Base-by-base conservation (phyloP, 2,797 vertebrate species). In the Danio kyathit region DNA sequence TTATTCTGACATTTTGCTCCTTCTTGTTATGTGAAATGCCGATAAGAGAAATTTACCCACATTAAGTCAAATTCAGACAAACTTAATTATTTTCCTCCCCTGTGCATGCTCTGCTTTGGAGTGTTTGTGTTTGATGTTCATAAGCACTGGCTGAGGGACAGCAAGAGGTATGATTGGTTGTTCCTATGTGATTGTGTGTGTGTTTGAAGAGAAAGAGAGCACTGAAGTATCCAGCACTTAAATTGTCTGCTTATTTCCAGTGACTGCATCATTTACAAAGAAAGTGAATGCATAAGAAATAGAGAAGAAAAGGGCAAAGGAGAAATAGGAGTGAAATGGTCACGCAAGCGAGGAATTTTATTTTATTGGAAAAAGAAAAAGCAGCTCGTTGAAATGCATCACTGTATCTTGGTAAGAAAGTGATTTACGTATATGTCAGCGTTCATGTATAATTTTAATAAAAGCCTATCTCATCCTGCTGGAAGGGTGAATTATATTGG, bases 181-280 rank as follows among this genome's bases (percentile, higher is more conserved):
- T 64, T 73, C 46, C 44, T 29, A 64, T 54, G 76, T 61, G 66
- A 61, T 74, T 64, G 75, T 59, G 71, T 64, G 59, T 65, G 51
- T 63, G 63, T 43, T 29, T 4, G 56, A 51, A 85, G 60, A 40
- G 43, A 83, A 61, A 61, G 65, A 72, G 73, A 75, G 59, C 77
- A 72, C 64, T 57, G 82, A 86, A 82, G 83, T 90, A 87, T 87
- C 84, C 76, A 56, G 85, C 80, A 86, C 66, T 77, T 92, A 92
- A 92, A 92, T 91, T 91, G 89, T 86, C 84, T 86, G 80, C 89
- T 83, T 90, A 88, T 89, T 89, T 92, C 89, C 86, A 86, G 87
- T 83, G 76, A 84, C 84, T 88, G 87, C 83, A 87, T 92, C 88
- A 88, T 89, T 89, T 86, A 82, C 81, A 88, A 82, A 40, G 79